Evolutionary conservation across 2,888 invertebrate genomes (phyloP), one percentile per base, ranked within the genome.

Genomic region (Sericinus montela): DNA sequence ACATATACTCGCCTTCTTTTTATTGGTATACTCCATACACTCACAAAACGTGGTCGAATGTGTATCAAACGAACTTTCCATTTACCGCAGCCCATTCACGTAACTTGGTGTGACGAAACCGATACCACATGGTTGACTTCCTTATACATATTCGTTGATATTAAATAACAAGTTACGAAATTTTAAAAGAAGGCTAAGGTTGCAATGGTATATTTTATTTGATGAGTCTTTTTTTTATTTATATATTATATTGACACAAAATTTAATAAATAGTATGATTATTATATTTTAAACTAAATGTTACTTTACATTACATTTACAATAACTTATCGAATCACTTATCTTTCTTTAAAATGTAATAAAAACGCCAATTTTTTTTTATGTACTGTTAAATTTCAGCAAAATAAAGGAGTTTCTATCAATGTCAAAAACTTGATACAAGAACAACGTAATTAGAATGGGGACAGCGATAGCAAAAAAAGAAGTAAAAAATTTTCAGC

Each of bases 131-230:
- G 47, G 29, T 48, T 51, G 48, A 45, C 51, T 45, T 34, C 51
- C 25, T 48, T 51, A 44, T 48, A 46, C 47, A 39, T 58, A 58
- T 60, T 45, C 55, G 53, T 52, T 48, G 47, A 37, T 61, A 58
- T 80, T 80, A 73, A 63, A 59, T 72, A 79, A 81, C 67, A 59
- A 55, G 64, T 54, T 56, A 53, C 77, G 70, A 75, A 64, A 67
- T 70, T 72, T 76, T 60, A 48, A 55, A 56, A 77, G 66, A 77
- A 77, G 85, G 85, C 84, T 83, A 85, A 86, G 85, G 86, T 85
- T 85, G 79, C 30, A 35, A 32, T 7, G 7, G 11, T 13, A 11
- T 1, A 11, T 32, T 3, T 32, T 25, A 8, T 8, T 5, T 1
- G 3, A 19, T 3, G 5, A 3, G 5, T 19, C 19, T 19, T 19